Base-by-base conservation (phyloP, 2,888 invertebrate genomes). In the Protophormia terraenovae region DNA sequence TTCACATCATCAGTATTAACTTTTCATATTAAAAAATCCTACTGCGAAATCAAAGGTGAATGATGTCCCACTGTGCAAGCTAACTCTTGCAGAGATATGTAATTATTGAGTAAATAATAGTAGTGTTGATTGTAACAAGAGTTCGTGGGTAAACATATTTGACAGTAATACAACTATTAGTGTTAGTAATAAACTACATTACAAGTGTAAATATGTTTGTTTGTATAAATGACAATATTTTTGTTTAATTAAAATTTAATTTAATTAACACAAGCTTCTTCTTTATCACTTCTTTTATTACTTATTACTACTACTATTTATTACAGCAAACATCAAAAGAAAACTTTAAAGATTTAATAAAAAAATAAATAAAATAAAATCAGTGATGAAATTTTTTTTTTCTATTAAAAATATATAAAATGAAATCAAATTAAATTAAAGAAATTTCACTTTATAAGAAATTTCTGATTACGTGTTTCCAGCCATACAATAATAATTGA, bases 371-470 rank as follows among this genome's bases (percentile, higher is more conserved):
- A 22, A 78, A 71, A 62, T 29, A 29, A 76, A 62, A 76, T 53
- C 50, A 58, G 50, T 81, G 62, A 62, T 55, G 69, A 71, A 76
- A 47, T 76, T 38, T 75, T 32, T 75, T 81, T 22, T 69, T n/a
- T 62, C n/a, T n/a, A n/a, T 45, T 55, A 58, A 50, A 72, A 72
- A 41, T 27, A 14, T 55, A 50, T 67, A n/a, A 55, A 71, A 69
- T 58, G 45, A 77, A 71, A 62, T 62, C 7, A 76, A 77, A 58
- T 73, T 73, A 53, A 67, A 58, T 47, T 53, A 50, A 45, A 50
- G 41, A 80, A 86, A 84, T 86, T 86, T 86, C 84, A 86, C 86
- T 86, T 84, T 58, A 55, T 66, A 78, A 45, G 27, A 78, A 62
- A 55, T 84, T 38, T 45, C 35, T 73, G 77, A 77, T 78, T 81